These are phyloP conservation scores for Harpia harpyja DNA, from an alignment of 2,797 vertebrate genomes.

Conservation along the genomic window DNA sequence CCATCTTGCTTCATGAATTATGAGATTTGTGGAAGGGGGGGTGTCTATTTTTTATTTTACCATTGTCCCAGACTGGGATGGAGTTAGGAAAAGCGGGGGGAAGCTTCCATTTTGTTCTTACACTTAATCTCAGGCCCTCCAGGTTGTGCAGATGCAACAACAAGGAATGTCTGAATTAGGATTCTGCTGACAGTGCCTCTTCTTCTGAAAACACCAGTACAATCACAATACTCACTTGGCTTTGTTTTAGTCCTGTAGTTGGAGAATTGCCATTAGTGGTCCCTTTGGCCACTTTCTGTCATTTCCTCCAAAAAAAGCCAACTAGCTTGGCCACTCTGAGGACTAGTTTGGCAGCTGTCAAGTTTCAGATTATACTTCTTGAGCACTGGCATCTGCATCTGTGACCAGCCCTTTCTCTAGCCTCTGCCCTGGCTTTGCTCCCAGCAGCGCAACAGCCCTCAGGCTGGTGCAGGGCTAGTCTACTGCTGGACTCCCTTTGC, in stretches of 20 bases:
- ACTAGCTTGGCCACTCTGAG: conserved; percentile 42
- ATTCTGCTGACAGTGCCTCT: neutral
- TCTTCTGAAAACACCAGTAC: conserved; percentile 10
- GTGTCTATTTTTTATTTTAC: neutral
- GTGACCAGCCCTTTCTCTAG: neutral
- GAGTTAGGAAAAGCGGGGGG: neutral
- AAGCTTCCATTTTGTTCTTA: neutral
- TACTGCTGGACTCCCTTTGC: conserved; percentile 11
- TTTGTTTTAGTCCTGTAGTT: conserved; percentile 47
- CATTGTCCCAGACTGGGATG: neutral
- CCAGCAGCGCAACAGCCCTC: neutral
- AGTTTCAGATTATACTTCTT: conserved; percentile 63
- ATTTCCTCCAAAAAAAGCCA: conserved; percentile 64
- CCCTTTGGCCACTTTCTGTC: conserved; percentile 57
- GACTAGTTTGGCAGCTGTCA: conserved; percentile 67
- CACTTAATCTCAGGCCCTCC: neutral
- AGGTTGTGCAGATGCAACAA: neutral
- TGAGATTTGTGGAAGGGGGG: neutral
- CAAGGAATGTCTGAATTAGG: neutral
- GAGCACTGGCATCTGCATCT: conserved; percentile 54
- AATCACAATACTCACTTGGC: neutral
- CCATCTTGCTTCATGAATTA: neutral
- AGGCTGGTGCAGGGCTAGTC: neutral
- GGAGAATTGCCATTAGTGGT: conserved; percentile 53
- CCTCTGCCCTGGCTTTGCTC: conserved; percentile 57